Base-by-base conservation (phyloP, 2,113 vertebrate genomes). In the Cranoglanis bouderius region DNA sequence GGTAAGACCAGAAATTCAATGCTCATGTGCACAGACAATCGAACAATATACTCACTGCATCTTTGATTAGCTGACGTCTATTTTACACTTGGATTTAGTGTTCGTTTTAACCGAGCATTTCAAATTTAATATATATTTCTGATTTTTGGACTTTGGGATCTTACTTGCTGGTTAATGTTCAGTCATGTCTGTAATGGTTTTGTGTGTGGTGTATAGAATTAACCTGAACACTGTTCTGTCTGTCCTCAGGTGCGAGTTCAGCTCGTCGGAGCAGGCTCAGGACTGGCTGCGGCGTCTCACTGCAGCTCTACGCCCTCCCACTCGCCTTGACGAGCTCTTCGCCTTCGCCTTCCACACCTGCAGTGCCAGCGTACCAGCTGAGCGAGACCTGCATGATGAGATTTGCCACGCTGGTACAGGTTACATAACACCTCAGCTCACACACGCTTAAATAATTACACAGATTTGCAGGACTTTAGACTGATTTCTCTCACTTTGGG, bases 281-380 rank as follows among this genome's bases (percentile, higher is more conserved):
- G 98, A 99, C 55, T 99, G 98, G 98, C 93, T 97, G 74, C 99
- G 98, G 93, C 95, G 98, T 78, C 94, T 99, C 77, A 97, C 95
- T 40, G 94, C 92, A 6, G 96, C 95, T 0, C 95, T 97, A 57
- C 96, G 96, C 9, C 97, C 98, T 5, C 98, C 98, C 0, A 93
- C 96, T 21, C 97, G 96, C 87, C 96, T 99, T 81, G 97, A 99
- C 91, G 97, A 99, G 90, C 97, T 99, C 12, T 99, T 99, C 92
- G 98, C 98, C 0, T 99, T 99, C 13, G 97, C 98, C 80, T 99
- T 99, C 91, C 98, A 99, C 0, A 98, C 97, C 35, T 99, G 97
- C 97, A 99, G 98, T 90, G 97, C 97, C 96, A 97, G 98, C 65
- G 96, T 97, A 35, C 98, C 98, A 0, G 97, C 97, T 0, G 98